A percentile compares a stretch with the other conserved stretches of the same genome.
These are phyloP conservation scores for Theropithecus gelada DNA, from an alignment of 2,113 vertebrate genomes.

Conservation along the genomic window DNA sequence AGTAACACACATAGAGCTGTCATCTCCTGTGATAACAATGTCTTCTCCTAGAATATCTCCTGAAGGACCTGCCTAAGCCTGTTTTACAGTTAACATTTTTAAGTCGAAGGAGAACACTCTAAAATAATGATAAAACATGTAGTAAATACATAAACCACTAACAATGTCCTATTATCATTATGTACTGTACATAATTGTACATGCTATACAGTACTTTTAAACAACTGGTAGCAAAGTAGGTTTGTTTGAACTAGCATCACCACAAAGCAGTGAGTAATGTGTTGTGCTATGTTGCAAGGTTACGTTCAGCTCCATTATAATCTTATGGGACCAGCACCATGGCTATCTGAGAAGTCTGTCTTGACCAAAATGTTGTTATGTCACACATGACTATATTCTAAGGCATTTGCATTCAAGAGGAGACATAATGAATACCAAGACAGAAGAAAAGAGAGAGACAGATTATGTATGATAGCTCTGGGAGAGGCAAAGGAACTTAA, in stretches of 20 bases:
- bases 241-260: not conserved
- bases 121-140: not conserved
- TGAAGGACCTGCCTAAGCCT: not conserved
- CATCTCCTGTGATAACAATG: not conserved
- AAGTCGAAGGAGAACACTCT: too few species aligned
- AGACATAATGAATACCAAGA: not conserved
- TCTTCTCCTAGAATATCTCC: not conserved
- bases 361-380: not conserved
- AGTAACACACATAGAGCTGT: not conserved
- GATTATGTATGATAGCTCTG: not conserved
- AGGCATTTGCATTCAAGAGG: constrained; percentile 5
- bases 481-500: not conserved
- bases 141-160: not conserved
- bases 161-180: not conserved
- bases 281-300: not conserved
- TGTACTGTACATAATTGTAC: not conserved
- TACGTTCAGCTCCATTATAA: not conserved
- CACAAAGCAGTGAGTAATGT: not conserved
- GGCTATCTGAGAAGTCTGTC: not conserved
- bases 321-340: not conserved
- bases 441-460: not conserved
- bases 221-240: not conserved
- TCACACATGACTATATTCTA: not conserved
- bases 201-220: not conserved
- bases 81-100: not conserved